Evolutionary conservation across 2,113 vertebrate genomes (phyloP), one percentile per base, ranked within the genome.

Genomic region (Danionella cerebrum): DNA sequence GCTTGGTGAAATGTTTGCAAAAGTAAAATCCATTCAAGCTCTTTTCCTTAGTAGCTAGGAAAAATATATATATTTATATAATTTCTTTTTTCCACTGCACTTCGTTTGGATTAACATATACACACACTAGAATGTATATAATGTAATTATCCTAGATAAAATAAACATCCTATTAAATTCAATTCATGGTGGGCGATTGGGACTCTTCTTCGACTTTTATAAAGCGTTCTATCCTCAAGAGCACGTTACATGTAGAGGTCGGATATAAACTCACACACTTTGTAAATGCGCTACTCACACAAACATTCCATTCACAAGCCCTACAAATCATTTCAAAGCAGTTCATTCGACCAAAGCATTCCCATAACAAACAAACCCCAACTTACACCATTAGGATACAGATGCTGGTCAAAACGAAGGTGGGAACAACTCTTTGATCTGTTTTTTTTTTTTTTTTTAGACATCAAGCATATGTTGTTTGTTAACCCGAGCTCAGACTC

Each of bases 371-470:
- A 88, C 80, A 78, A 80, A 86, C 88, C 87, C 86, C 86, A 88
- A 89, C 86, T 87, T 89, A 89, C 85, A 87, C 86, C 83, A 86
- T 86, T 85, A 81, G 84, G 75, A 84, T 65, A 53, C 41, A 68
- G 70, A 82, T 75, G 80, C 76, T 77, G 70, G 76, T 76, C 78
- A 74, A 60, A 69, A 62, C 22, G 41, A 60, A n/a, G 75, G 75
- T 73, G 71, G n/a, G 65, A 16, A 35, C 21, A 73, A 74, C 35
- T 29, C 47, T 58, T 52, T 50, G 2, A 41, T 36, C 71, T 36
- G 71, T 77, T 74, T 79, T 73, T 69, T 60, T 64, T 36, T 70
- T 77, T 74, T 79, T 73, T 69, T 60, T 64, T 67, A 58, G 73
- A 72, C 35, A 73, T 53, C 31, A 57, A 52, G 50, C 22, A 27